Evolutionary conservation across 2,797 vertebrate species (phyloP), one percentile per base, ranked within the genome.

Genomic region (Sphenodon punctatus): DNA sequence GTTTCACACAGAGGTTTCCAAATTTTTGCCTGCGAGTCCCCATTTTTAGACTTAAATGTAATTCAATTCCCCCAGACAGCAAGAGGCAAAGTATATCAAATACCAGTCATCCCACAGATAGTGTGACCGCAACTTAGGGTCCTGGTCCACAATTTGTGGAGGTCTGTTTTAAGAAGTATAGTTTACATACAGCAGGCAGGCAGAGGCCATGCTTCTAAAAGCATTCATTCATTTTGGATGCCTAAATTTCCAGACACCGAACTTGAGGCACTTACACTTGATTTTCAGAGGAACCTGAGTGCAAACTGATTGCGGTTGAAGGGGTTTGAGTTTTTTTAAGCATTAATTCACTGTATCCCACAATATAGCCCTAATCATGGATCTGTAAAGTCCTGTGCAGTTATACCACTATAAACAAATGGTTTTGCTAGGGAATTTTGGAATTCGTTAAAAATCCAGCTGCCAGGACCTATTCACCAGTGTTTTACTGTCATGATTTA

Each of bases 291-390:
- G 2, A 7, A 69, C 48, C 14, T 63, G 11, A 45, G 19, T 66
- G 38, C 27, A 79, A 17, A 46, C 1, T 27, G 3, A 32, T 27
- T 12, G 45, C 1, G 1, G 12, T 27, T 34, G 4, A 12, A 2
- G 1, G 6, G 16, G 41, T 32, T 11, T 17, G 22, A 11, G 23
- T 7, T 20, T 15, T 17, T 30, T 48, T n/a, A 11, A 25, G 61
- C 30, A 64, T 32, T 27, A 8, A 22, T 30, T 45, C 5, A 32
- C 67, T 67, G 63, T 46, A 60, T 70, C 17, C 38, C 53, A 67
- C 70, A 43, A 19, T 6, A 67, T 77, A 67, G 14, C 10, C 19
- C 36, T 45, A 83, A 60, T 2, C 58, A 13, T 1, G 7, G 22
- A 46, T 30, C 8, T 53, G 27, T 0, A 64, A 15, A 7, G 77